A percentile compares a stretch with the other conserved stretches of the same genome.
phyloP scores from a whole-genome alignment of 2,888 invertebrate genomes.

The Macrosoma leucophasiata region DNA sequence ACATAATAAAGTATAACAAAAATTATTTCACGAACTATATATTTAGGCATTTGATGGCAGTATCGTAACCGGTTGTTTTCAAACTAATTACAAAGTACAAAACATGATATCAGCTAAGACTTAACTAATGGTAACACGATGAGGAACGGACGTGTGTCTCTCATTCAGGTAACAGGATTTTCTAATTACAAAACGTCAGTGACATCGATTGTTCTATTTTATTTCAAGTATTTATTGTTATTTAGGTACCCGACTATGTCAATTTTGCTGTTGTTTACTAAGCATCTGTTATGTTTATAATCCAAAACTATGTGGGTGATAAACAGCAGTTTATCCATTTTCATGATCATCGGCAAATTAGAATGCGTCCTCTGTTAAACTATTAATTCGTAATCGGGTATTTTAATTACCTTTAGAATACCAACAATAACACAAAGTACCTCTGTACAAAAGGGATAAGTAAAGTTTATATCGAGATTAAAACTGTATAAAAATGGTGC shows the following conservation, averaged over 20 bases:
- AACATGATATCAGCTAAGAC: conserved; percentile 58
- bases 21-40: conserved; percentile 58
- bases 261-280: too few species aligned
- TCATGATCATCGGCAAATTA: too few species aligned
- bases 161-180: conserved; percentile 68
- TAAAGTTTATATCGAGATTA: too few species aligned
- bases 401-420: too few species aligned
- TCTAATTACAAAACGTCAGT: conserved; percentile 33
- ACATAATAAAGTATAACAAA: conserved; percentile 46
- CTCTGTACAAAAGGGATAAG: too few species aligned
- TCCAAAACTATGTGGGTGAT: too few species aligned
- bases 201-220: conserved; percentile 28
- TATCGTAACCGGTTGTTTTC: conserved; percentile 70
- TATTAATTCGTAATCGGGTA: too few species aligned
- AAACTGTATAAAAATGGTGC: too few species aligned
- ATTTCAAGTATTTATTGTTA: conserved; percentile 18
- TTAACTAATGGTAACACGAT: conserved; percentile 73
- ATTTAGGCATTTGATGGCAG: conserved; percentile 76
- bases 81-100: conserved; percentile 64
- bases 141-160: conserved; percentile 69
- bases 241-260: conserved; percentile 13
- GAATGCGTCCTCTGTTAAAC: too few species aligned
- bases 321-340: too few species aligned
- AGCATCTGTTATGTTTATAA: too few species aligned
- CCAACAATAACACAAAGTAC: too few species aligned